Evolutionary conservation across 1,140 invertebrate species (phyloP), one percentile per base, ranked within the genome.

Genomic region (Drosophila tristis): DNA sequence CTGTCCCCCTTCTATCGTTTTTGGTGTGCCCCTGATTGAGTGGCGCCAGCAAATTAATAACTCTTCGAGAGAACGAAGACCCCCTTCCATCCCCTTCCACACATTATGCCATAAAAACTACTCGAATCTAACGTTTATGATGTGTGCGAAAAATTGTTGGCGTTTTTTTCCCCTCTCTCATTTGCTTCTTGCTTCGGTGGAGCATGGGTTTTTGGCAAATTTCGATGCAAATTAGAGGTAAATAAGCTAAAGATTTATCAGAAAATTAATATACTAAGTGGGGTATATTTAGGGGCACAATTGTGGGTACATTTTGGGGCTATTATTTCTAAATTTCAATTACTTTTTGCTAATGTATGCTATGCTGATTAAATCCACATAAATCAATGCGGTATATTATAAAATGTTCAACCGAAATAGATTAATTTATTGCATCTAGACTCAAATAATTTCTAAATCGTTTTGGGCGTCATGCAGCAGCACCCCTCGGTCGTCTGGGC

Each of bases 31-130:
- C 45, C 70, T 82, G 85, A 86, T 87, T 86, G 81, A 81, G 74
- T 86, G 84, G 82, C 82, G 82, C 82, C 82, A 63, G 63, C 44
- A 73, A 75, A 78, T 85, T 82, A 82, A 78, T 87, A 81, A 53
- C 67, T 48, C 58, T 42, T 47, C 47, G 23, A 61, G 51, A 67
- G 11, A 13, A 39, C 35, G 11, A 9, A 9, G 4, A 39, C 11
- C 35, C 35, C 35, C 11, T 3, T 2, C 9, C 3, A 4, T 11
- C 0, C 35, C 31, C 35, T 8, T 9, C 49, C 64, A 71, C 62
- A 45, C 56, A 77, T 13, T 2, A 11, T 13, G 11, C 35, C 35
- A 39, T 39, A 39, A 39, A 35, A 39, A 39, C 35, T 39, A 29
- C 26, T 6, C 5, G 26, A 6, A 39, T 39, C 63, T 47, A 73